Evolutionary conservation across 2,797 vertebrate genomes (phyloP), one percentile per base, ranked within the genome.

Genomic region (Carcharodon carcharias): DNA sequence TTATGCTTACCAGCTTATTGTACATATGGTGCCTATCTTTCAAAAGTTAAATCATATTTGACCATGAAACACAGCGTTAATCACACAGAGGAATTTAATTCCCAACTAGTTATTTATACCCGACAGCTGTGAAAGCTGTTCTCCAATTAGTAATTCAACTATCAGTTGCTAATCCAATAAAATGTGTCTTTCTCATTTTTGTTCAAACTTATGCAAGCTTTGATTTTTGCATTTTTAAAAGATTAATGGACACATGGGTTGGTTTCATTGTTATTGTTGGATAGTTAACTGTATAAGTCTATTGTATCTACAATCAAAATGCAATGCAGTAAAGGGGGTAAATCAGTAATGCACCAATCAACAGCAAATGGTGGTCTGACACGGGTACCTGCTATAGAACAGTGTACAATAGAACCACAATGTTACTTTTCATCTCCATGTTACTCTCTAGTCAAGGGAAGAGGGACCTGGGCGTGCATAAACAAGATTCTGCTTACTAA

Each of bases 31-130:
- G 14, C 63, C 93, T 28, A 50, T 71, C 65, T 28, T 95, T 95
- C 67, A 1, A 50, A 45, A 69, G 11, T 40, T 31, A 65, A 95
- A 40, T 95, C 35, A 18, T 67, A 71, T 71, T 69, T 95, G 67
- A 95, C 65, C 4, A 3, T 95, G 45, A 40, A 95, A 54, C 40
- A 28, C 63, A 95, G 8, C 45, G 40, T 4, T 23, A 67, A 65
- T 93, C 91, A 31, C 45, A 71, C 21, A 1, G 26, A 95, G 45
- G 65, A 54, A 95, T 95, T 95, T 40, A 95, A 45, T 45, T 50
- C 93, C 69, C 4, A 71, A 40, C 26, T 54, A 67, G 93, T 71
- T 71, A 71, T 71, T 95, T 95, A 67, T 95, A 95, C n/a, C n/a
- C 16, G 3, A 31, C 40, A 67, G 45, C 40, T n/a, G 58, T 63